Conservation (phyloP, 2,888 invertebrate genomes). For the Torymus aiolomorphi region DNA sequence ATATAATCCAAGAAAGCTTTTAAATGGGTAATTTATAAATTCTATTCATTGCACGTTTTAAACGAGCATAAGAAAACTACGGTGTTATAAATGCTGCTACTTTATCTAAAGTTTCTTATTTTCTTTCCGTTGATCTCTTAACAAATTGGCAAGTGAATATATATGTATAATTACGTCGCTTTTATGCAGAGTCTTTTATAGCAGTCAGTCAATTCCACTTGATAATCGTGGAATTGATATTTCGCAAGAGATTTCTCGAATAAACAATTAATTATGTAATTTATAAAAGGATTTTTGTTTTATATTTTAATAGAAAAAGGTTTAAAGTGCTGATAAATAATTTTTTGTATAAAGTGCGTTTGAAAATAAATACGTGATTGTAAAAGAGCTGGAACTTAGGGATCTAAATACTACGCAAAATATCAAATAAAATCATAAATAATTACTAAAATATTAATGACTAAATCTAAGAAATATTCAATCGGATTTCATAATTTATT, state of each 20-base stretch:
- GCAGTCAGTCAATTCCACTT: conserved; percentile 51
- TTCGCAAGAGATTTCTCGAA: conserved; percentile 4
- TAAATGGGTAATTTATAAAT: conserved; percentile 14
- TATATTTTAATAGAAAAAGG: conserved; percentile 7
- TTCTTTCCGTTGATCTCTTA: conserved; percentile 22
- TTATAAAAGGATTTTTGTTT: conserved; percentile 12
- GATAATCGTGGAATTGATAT: conserved; percentile 22
- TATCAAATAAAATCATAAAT: background rate
- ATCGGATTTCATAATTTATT: background rate
- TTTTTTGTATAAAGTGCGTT: conserved; percentile 51
- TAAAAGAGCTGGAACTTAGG: conserved; percentile 1
- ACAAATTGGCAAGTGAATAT: conserved; percentile 39
- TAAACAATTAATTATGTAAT: background rate
- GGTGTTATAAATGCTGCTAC: conserved; percentile 39
- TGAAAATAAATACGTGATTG: conserved; percentile 25
- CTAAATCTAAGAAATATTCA: conserved; percentile 1
- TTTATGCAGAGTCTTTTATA: conserved; percentile 56
- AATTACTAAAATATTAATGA: conserved; percentile 11
- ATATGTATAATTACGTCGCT: conserved; percentile 32
- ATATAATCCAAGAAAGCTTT: conserved; percentile 34
- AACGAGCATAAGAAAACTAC: conserved; percentile 38
- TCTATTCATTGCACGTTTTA: conserved; percentile 42
- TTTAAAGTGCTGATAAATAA: conserved; percentile 23
- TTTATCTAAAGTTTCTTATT: conserved; percentile 39
- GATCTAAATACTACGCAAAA: conserved; percentile 18